Conservation (phyloP, 2,888 invertebrate genomes). For the Caenorhabditis uteleia region DNA sequence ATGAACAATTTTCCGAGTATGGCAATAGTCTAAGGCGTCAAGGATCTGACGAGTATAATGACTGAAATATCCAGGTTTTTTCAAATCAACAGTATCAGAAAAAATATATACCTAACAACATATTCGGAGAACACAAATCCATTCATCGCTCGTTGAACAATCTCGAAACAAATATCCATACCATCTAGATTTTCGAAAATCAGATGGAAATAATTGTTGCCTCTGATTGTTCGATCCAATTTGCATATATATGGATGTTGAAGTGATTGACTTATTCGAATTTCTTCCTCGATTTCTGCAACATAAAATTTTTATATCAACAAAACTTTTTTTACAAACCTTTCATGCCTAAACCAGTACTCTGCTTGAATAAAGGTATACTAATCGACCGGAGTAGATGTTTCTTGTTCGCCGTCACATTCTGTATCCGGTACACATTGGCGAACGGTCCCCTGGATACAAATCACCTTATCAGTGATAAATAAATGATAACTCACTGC, state of each 20-base stretch:
- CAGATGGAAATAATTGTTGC: constrained; percentile 39
- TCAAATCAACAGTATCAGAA: background rate
- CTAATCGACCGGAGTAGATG: constrained; percentile 23
- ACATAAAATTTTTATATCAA: background rate
- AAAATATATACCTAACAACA: constrained; percentile 84
- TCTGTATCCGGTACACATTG: constrained; percentile 30
- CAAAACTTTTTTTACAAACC: background rate
- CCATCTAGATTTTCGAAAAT: constrained; percentile 84
- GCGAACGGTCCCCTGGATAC: constrained; percentile 37
- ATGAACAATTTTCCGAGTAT: constrained; percentile 96
- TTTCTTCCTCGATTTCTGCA: constrained; percentile 83
- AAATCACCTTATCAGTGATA: background rate
- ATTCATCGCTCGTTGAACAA: constrained; percentile 78
- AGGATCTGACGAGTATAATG: constrained; percentile 98
- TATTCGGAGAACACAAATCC: constrained; percentile 99
- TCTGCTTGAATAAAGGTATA: constrained; percentile 25
- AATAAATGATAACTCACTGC: constrained; percentile 21
- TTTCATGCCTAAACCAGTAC: constrained; percentile 33
- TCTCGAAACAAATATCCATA: constrained; percentile 93
- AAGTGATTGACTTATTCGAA: constrained; percentile 93
- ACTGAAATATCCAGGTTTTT: constrained; percentile 74
- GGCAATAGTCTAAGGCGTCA: constrained; percentile 94
- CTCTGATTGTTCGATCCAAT: constrained; percentile 78
- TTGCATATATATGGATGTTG: constrained; percentile 99
- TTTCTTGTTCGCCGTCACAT: constrained; percentile 23